These are phyloP conservation scores for Parotia lawesii DNA, from an alignment of 2,113 vertebrate species.

Conservation along the genomic window DNA sequence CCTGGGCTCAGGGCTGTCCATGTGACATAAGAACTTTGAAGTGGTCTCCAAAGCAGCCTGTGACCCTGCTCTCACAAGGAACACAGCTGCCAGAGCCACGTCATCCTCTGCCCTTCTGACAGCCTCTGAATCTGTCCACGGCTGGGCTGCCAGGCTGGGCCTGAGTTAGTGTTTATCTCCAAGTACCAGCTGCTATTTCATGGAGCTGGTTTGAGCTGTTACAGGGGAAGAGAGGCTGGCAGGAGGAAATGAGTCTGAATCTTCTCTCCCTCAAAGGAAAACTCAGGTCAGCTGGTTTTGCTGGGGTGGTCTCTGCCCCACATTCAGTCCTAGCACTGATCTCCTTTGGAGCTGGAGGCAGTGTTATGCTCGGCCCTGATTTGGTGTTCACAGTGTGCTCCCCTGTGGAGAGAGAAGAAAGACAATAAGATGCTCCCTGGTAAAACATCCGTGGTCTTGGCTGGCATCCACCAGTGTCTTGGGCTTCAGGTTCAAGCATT, in stretches of 20 bases:
- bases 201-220: neutral
- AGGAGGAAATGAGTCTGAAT: neutral
- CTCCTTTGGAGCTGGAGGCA: neutral
- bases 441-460: neutral
- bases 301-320: neutral
- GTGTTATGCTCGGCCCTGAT: rapidly evolving
- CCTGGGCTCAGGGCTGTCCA: neutral
- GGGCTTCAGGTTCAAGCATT: neutral
- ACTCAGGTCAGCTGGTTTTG: neutral
- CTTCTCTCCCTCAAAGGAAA: neutral
- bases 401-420: neutral
- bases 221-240: neutral
- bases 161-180: neutral
- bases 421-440: neutral
- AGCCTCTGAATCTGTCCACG: neutral
- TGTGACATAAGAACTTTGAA: neutral
- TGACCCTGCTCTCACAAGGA: neutral
- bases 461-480: neutral
- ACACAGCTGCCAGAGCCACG: rapidly evolving
- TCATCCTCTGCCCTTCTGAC: neutral
- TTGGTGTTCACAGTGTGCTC: neutral
- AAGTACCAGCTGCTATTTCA: neutral
- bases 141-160: neutral
- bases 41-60: neutral
- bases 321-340: neutral